These are phyloP conservation scores for Aquatica leii DNA, from an alignment of 2,888 invertebrate species.

Conservation along the genomic window DNA sequence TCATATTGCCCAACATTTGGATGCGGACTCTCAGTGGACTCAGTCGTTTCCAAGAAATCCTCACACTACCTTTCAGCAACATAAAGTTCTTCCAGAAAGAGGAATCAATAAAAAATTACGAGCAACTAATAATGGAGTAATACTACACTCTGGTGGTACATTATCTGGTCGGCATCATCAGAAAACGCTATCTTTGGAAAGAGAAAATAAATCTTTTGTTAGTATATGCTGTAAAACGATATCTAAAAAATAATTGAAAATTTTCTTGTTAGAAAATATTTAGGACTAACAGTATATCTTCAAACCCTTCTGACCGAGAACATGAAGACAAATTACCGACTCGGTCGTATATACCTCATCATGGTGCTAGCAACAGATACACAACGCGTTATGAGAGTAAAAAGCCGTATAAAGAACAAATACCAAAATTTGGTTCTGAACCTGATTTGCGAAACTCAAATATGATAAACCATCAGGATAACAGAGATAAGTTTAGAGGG, in stretches of 20 bases:
- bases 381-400: slow-evolving; percentile 42
- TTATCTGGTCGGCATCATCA: slow-evolving; percentile 71
- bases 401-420: slow-evolving; percentile 46
- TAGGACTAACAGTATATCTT: slow-evolving; percentile 39
- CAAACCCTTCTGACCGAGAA: slow-evolving; percentile 31
- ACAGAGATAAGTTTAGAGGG: slow-evolving; percentile 63
- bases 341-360: slow-evolving; percentile 27
- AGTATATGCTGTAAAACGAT: slow-evolving; percentile 11
- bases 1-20: slow-evolving; percentile 46
- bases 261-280: slow-evolving; percentile 33
- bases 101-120: slow-evolving; percentile 70
- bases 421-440: slow-evolving; percentile 76
- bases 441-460: slow-evolving; percentile 67
- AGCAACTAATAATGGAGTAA: slow-evolving; percentile 83
- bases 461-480: slow-evolving; percentile 41
- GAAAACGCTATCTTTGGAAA: slow-evolving; percentile 27
- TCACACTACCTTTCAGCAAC: slow-evolving; percentile 47
- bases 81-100: slow-evolving; percentile 73
- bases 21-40: slow-evolving; percentile 50
- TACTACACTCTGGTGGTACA: slow-evolving; percentile 83
- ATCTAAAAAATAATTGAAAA: background rate
- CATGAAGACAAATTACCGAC: slow-evolving; percentile 20
- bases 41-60: slow-evolving; percentile 54
- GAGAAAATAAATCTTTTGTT: slow-evolving; percentile 31
- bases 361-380: slow-evolving; percentile 23